These are phyloP conservation scores for Proisotoma minuta DNA, from an alignment of 2,888 invertebrate species.

Conservation along the genomic window DNA sequence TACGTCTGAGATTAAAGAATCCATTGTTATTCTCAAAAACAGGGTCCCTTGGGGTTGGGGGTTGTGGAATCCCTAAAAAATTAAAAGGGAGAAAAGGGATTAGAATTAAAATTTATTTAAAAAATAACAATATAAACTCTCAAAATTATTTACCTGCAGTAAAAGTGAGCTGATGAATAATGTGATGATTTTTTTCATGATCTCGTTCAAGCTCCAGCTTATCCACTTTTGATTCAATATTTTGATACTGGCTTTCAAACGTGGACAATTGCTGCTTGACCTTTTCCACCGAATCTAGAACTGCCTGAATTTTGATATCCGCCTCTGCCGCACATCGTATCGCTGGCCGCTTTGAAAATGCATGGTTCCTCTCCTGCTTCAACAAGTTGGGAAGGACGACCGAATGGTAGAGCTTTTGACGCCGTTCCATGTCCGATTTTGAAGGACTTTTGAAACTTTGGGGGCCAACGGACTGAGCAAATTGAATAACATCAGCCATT, in stretches of 20 bases:
- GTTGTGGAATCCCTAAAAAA: no score
- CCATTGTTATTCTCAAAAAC: no score
- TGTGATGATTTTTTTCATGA: conserved; percentile 2
- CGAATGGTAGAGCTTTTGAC: not conserved
- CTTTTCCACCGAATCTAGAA: not conserved
- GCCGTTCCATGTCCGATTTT: not conserved
- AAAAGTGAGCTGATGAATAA: not conserved
- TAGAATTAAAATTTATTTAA: no score
- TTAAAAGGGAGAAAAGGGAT: no score
- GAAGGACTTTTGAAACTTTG: not conserved
- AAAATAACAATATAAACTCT: no score
- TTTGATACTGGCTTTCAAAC: conserved; percentile 15
- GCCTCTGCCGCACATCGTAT: conserved; percentile 20
- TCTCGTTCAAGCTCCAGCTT: conserved; percentile 23
- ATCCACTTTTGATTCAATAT: conserved; percentile 16
- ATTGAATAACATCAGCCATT: no score
- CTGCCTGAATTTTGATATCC: conserved; percentile 10
- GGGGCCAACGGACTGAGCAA: no score
- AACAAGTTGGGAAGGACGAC: conserved; percentile 2
- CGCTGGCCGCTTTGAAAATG: conserved; percentile 19
- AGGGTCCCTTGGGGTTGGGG: no score
- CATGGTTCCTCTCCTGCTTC: conserved; percentile 24
- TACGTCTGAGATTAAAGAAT: not conserved
- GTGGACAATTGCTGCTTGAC: conserved; percentile 14
- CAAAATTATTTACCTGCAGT: not conserved